Evolutionary conservation across 2,888 invertebrate genomes (phyloP), one percentile per base, ranked within the genome.

Genomic region (Graphium colonna): DNA sequence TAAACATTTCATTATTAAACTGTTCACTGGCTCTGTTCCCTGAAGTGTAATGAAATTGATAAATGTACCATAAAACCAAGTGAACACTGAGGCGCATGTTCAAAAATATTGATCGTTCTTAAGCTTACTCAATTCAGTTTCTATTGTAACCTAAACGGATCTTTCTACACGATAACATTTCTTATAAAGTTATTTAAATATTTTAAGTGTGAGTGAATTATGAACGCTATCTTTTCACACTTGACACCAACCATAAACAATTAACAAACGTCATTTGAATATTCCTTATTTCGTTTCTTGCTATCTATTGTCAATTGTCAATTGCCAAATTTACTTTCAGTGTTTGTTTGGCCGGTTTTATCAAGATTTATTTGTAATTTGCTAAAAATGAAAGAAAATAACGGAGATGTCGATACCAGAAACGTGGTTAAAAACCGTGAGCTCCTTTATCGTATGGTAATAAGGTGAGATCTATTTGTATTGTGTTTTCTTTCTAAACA

Each of bases 401-500:
- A 61, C n/a, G 70, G 69, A 21, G 85, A 86, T n/a, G 65, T 93
- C 4, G 94, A 95, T 71, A 91, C 93, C 0, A 93, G 92, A 73
- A 96, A 96, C 77, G 91, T 96, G 48, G 94, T 97, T 3, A 97
- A 97, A 82, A 96, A 95, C 75, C 91, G 97, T 54, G 98, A 98
- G 73, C 88, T 95, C 60, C 91, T 98, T 42, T 98, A 98, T 74
- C 93, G 97, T 53, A 91, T 98, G 68, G 97, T 98, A 62, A 97
- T 98, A 68, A 97, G 98, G 98, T 80, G 72, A 63, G 48, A 31
- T 31, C 31, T 26, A 2, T 31, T 31, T 9, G 9, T 33, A 42
- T 41, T 61, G 60, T 59, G 63, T 62, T 61, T 49, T 41, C 56
- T 15, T 21, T 7, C 12, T 28, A 21, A 21, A 21, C 21, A 2